These are phyloP conservation scores for Sturmia bella DNA, from an alignment of 2,888 invertebrate genomes.

Conservation along the genomic window DNA sequence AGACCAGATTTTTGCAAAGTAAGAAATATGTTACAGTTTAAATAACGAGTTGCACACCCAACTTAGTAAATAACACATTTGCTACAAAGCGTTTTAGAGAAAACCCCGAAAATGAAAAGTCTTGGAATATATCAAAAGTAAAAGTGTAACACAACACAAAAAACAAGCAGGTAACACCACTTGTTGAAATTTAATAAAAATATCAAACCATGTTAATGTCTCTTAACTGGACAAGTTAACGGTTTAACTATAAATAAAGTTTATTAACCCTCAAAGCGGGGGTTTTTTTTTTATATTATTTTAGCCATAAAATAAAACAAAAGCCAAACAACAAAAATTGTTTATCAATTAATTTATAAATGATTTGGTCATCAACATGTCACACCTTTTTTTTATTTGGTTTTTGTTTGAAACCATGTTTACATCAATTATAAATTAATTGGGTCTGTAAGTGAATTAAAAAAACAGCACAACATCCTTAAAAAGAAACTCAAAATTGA, in stretches of 20 bases:
- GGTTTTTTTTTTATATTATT: background rate
- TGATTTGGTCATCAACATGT: too few species aligned
- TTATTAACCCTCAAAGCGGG: constrained; percentile 15
- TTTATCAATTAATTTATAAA: too few species aligned
- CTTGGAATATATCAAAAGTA: constrained; percentile 26
- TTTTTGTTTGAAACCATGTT: background rate
- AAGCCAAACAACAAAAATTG: too few species aligned
- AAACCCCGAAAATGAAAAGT: constrained; percentile 15
- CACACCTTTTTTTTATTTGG: background rate
- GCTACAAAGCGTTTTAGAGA: constrained; percentile 7
- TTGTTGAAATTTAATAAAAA: constrained; percentile 7
- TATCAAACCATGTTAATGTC: constrained; percentile 13
- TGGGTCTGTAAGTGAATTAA: constrained; percentile 62
- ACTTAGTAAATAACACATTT: background rate
- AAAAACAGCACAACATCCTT: background rate
- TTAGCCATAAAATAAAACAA: background rate
- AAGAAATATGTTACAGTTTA: constrained; percentile 26
- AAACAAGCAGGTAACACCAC: background rate
- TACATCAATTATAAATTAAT: constrained; percentile 50
- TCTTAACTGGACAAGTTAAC: background rate
- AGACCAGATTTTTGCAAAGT: constrained; percentile 15
- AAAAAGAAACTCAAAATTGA: constrained; percentile 1
- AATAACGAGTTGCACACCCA: constrained; percentile 15
- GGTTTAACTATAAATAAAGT: background rate
- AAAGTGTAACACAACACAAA: constrained; percentile 43